These are phyloP conservation scores for Alitta virens DNA, from an alignment of 2,888 invertebrate species.

Conservation along the genomic window DNA sequence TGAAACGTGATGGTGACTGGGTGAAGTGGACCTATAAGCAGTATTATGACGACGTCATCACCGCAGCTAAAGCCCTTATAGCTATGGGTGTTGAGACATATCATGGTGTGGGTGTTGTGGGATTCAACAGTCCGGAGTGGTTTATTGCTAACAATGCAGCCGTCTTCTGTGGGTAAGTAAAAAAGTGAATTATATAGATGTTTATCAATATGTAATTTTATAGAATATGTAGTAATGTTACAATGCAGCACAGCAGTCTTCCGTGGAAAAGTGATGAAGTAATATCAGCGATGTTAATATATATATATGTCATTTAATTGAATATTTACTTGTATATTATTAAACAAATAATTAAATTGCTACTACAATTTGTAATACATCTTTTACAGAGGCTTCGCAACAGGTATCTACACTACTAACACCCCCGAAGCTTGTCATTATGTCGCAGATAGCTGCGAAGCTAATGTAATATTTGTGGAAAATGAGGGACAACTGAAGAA, in stretches of 20 bases:
- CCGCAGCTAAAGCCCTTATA: slow-evolving; percentile 79
- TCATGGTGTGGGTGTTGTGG: slow-evolving; percentile 81
- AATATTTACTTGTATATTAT: no score
- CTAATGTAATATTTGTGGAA: slow-evolving; percentile 84
- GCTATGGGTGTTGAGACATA: slow-evolving; percentile 70
- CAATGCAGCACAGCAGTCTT: no score
- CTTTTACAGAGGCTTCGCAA: slow-evolving; percentile 60
- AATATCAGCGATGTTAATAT: no score
- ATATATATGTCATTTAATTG: no score
- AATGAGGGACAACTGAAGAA: slow-evolving; percentile 84
- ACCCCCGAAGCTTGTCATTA: slow-evolving; percentile 79
- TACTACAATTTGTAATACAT: no score
- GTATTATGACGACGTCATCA: slow-evolving; percentile 73
- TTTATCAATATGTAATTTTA: no score
- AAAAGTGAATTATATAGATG: no score
- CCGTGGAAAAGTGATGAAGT: no score
- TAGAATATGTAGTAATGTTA: no score
- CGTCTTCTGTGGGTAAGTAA: slow-evolving; percentile 75
- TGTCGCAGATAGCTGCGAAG: slow-evolving; percentile 72
- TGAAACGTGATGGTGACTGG: slow-evolving; percentile 40
- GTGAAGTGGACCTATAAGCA: slow-evolving; percentile 57
- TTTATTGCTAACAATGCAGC: slow-evolving; percentile 80
- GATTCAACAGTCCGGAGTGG: slow-evolving; percentile 89
- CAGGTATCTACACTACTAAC: slow-evolving; percentile 89
- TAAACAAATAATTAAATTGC: no score